Evolutionary conservation across 2,797 vertebrate species (phyloP).

Genomic region (Sebastes aleutianus): DNA sequence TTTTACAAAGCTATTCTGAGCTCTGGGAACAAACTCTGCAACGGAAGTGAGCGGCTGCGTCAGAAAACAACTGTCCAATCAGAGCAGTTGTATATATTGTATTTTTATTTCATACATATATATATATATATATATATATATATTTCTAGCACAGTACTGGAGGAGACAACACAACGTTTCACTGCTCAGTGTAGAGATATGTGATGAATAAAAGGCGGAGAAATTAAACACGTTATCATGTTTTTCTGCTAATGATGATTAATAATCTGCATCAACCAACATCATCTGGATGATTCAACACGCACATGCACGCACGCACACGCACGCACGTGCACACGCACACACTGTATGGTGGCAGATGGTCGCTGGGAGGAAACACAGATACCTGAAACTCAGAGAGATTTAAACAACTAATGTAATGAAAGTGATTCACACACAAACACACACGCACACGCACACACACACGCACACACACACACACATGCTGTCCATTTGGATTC

Average conservation of each 20-base stretch:
- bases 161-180: too few species aligned
- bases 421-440: conserved; percentile 41
- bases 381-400: conserved; percentile 25
- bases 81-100: background rate
- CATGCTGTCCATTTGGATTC: background rate
- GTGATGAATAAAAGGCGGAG: too few species aligned
- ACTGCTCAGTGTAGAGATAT: too few species aligned
- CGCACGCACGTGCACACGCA: background rate
- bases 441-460: too few species aligned
- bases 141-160: too few species aligned
- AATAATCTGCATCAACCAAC: conserved; percentile 17
- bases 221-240: background rate
- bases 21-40: background rate
- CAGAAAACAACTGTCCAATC: background rate
- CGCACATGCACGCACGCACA: background rate
- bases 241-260: background rate
- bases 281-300: conserved; percentile 2
- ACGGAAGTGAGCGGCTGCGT: background rate
- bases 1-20: background rate
- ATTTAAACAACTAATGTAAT: conserved; percentile 41
- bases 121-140: too few species aligned
- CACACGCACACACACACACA: background rate
- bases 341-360: conserved; percentile 44
- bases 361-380: conserved; percentile 34
- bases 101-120: too few species aligned